These are phyloP conservation scores for Amphiprion clarkii DNA, from an alignment of 2,797 vertebrate species.

Conservation along the genomic window DNA sequence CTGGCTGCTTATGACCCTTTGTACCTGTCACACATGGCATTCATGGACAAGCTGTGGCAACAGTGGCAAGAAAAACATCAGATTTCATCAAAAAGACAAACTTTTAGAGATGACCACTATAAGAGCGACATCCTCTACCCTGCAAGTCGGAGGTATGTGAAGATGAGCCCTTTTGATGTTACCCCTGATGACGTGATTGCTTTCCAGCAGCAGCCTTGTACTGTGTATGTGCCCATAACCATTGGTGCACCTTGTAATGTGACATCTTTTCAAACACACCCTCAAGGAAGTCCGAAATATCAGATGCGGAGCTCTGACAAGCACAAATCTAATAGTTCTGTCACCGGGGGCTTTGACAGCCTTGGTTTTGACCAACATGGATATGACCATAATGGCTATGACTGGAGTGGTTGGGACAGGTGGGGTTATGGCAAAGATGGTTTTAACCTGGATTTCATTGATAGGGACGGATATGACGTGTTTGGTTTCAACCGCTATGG, in stretches of 20 bases:
- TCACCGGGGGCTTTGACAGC: constrained; percentile 17
- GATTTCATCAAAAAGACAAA: constrained; percentile 13
- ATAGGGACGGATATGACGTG: constrained; percentile 62
- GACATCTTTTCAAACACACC: constrained; percentile 34
- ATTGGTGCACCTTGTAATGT: constrained; percentile 72
- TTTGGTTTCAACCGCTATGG: constrained; percentile 70
- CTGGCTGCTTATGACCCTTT: constrained; percentile 73
- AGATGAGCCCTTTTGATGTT: constrained; percentile 70
- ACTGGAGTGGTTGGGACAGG: constrained; percentile 62
- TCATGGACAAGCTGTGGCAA: constrained; percentile 70
- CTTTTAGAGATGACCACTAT: not conserved
- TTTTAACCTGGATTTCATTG: constrained; percentile 67
- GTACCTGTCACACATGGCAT: constrained; percentile 73
- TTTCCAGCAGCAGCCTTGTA: constrained; percentile 59
- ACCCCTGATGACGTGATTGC: constrained; percentile 54
- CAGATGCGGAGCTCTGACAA: constrained; percentile 28
- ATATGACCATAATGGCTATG: constrained; percentile 61
- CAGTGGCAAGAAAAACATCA: constrained; percentile 70
- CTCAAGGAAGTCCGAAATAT: not conserved
- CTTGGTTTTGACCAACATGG: constrained; percentile 50
- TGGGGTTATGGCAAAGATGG: constrained; percentile 48
- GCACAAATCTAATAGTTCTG: not conserved
- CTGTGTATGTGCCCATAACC: constrained; percentile 69
- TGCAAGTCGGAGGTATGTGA: constrained; percentile 23
- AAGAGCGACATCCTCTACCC: constrained; percentile 26